phyloP scores from a whole-genome alignment of 2,113 vertebrate genomes.

The Mormyrus lacerda region DNA sequence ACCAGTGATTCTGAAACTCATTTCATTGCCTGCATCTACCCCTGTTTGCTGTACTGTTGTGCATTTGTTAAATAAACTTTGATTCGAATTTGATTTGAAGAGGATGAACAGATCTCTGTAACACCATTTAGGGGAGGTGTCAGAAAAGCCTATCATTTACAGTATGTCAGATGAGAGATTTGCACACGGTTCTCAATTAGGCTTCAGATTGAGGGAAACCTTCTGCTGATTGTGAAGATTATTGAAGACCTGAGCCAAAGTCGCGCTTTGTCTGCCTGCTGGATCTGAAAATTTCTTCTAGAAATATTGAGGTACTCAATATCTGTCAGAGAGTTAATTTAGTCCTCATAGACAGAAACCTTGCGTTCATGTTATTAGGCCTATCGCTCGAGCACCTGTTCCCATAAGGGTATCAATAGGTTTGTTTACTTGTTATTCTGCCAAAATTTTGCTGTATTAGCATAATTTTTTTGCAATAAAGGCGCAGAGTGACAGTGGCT shows the following conservation, averaged over 20 bases:
- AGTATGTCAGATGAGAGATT: constrained; percentile 30
- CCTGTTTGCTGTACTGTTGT: neutral
- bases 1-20: neutral
- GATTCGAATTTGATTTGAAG: neutral
- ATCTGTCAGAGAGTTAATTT: neutral
- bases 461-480: neutral
- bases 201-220: constrained; percentile 44
- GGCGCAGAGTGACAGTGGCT: neutral
- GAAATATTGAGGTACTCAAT: neutral
- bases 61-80: neutral
- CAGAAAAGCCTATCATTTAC: neutral
- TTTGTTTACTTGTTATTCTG: neutral
- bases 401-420: neutral
- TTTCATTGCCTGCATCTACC: neutral
- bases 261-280: neutral
- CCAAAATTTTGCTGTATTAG: neutral
- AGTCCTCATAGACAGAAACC: neutral
- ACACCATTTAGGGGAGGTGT: neutral
- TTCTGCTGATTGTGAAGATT: constrained; percentile 53
- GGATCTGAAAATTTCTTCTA: neutral
- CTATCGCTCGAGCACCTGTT: neutral
- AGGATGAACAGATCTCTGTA: neutral
- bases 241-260: constrained; percentile 41
- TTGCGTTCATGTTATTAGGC: neutral
- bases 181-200: constrained; percentile 21